phyloP scores from a whole-genome alignment of 2,113 vertebrate genomes.

The Heliornis fulica region DNA sequence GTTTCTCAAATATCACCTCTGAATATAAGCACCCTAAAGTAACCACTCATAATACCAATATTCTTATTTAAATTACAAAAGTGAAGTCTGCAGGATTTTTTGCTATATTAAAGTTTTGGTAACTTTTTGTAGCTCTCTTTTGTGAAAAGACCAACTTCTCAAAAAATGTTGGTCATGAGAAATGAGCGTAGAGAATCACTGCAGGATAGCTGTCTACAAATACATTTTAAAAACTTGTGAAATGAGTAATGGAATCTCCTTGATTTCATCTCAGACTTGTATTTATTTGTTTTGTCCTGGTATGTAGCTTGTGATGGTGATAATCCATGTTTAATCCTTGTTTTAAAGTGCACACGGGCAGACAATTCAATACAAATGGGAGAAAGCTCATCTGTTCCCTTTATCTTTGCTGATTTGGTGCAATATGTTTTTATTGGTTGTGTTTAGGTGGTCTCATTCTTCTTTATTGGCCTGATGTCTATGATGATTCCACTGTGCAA shows the following conservation, averaged over 20 bases:
- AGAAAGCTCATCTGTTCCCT: neutral
- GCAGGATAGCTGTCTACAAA: neutral
- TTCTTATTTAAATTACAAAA: neutral
- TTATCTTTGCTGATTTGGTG: neutral
- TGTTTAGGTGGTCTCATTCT: conserved; percentile 87
- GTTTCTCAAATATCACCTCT: neutral
- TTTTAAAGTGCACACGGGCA: neutral
- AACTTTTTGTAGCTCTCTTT: neutral
- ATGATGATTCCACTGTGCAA: conserved; percentile 95
- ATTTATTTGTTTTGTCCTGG: neutral
- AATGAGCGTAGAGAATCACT: neutral
- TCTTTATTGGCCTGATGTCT: conserved; percentile 94
- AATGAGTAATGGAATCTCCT: neutral
- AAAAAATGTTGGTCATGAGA: neutral
- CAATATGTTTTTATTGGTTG: neutral
- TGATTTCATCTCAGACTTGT: neutral
- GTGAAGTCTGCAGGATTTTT: neutral
- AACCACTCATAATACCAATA: neutral
- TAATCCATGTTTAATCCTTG: too few species aligned
- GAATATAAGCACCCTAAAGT: neutral
- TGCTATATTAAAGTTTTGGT: neutral
- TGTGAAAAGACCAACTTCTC: neutral
- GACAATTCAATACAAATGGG: neutral
- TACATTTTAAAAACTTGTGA: neutral
- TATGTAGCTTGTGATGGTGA: neutral